These are phyloP conservation scores for Scortum barcoo DNA, from an alignment of 2,113 vertebrate genomes.

Conservation along the genomic window DNA sequence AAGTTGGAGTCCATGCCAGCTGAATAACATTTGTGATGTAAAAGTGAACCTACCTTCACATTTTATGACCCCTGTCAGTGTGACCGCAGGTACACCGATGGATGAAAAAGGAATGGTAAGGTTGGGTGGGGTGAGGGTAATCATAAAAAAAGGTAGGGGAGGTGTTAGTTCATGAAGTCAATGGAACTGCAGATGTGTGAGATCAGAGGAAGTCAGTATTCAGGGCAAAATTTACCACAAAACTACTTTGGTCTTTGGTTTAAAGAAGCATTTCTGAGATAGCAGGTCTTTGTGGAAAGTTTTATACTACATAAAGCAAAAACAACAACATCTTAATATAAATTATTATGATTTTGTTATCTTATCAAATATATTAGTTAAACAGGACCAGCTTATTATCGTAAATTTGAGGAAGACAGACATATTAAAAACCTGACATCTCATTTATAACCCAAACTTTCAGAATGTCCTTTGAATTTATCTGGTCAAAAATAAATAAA, in stretches of 20 bases:
- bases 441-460: background rate
- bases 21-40: background rate
- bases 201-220: background rate
- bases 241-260: background rate
- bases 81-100: no score
- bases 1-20: no score
- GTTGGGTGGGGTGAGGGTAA: background rate
- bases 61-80: background rate
- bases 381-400: background rate
- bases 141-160: background rate
- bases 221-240: background rate
- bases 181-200: background rate
- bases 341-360: background rate
- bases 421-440: background rate
- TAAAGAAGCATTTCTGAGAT: background rate
- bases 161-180: background rate
- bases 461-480: background rate
- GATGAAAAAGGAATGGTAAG: no score
- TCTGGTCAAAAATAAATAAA: background rate
- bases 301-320: background rate
- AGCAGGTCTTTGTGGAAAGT: background rate
- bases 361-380: background rate
- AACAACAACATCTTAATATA: background rate
- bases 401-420: background rate
- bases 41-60: background rate